Percentiles rank a stretch among this genome's conserved stretches.
Evolutionary conservation across 2,888 invertebrate species (phyloP).

Genomic region (Perizoma affinitatum): DNA sequence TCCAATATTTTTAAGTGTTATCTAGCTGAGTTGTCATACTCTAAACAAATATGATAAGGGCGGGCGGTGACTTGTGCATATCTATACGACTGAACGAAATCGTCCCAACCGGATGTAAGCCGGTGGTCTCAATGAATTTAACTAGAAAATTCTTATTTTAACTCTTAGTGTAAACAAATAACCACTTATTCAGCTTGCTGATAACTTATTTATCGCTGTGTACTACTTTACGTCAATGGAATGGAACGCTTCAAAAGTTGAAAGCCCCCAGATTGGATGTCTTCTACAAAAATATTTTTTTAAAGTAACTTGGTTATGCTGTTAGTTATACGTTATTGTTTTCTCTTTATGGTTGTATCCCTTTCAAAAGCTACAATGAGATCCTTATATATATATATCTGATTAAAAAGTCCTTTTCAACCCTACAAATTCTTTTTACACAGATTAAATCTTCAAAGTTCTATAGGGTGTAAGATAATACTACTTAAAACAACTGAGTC

Average conservation of each 20-base stretch:
- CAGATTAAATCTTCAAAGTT: no score
- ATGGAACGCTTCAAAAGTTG: constrained; percentile 24
- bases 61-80: constrained; percentile 52
- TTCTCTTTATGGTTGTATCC: no score
- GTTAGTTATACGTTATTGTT: neutral
- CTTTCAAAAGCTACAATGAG: no score
- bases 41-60: constrained; percentile 62
- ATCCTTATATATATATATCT: no score
- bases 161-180: constrained; percentile 25
- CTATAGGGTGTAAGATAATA: no score
- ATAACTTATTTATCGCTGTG: constrained; percentile 29
- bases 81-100: constrained; percentile 47
- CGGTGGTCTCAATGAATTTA: constrained; percentile 45
- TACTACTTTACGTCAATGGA: constrained; percentile 25
- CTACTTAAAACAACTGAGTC: neutral
- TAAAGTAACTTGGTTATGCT: constrained; percentile 10
- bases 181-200: constrained; percentile 20
- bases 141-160: constrained; percentile 33
- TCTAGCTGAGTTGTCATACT: constrained; percentile 55
- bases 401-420: no score
- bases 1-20: constrained; percentile 55
- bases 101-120: constrained; percentile 56
- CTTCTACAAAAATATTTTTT: constrained; percentile 17
- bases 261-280: constrained; percentile 26
- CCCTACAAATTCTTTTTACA: no score